phyloP scores from a whole-genome alignment of 2,113 vertebrate genomes.

The Gambusia holbrooki region DNA sequence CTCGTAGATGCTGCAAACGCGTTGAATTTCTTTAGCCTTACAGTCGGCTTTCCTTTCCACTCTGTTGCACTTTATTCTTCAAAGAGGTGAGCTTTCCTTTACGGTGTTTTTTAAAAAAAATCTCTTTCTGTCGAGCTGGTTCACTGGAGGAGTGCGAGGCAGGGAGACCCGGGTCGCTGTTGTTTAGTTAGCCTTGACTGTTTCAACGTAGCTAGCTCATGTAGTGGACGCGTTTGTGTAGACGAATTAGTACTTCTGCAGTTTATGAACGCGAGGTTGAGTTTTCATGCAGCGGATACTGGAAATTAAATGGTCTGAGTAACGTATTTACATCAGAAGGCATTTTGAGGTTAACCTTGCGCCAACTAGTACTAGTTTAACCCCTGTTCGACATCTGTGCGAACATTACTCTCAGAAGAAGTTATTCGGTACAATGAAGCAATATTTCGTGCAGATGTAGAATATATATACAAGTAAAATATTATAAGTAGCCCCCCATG shows the following conservation, averaged over 20 bases:
- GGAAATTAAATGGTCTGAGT: background rate
- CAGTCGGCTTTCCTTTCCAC: constrained; percentile 81
- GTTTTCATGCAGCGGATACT: background rate
- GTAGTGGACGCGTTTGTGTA: background rate
- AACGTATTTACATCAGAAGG: background rate
- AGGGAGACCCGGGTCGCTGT: constrained; percentile 52
- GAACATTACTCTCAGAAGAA: constrained; percentile 1
- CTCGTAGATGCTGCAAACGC: constrained; percentile 85
- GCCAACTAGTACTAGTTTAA: constrained; percentile 44
- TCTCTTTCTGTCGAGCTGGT: constrained; percentile 22
- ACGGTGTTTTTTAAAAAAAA: background rate
- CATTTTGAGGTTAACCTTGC: constrained; percentile 48
- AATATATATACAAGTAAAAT: background rate
- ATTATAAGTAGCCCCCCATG: fast-evolving
- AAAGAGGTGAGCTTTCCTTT: constrained; percentile 81
- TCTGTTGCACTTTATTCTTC: constrained; percentile 92
- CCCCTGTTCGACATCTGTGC: constrained; percentile 31
- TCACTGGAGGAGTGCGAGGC: constrained; percentile 9
- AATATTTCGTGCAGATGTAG: background rate
- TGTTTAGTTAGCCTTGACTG: constrained; percentile 58
- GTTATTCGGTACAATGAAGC: background rate
- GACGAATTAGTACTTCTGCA: constrained; percentile 2
- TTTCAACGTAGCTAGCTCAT: constrained; percentile 16
- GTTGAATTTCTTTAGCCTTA: constrained; percentile 83
- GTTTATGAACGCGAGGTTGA: background rate